phyloP scores from a whole-genome alignment of 1,140 invertebrate species.

The Drosophila trapezifrons region DNA sequence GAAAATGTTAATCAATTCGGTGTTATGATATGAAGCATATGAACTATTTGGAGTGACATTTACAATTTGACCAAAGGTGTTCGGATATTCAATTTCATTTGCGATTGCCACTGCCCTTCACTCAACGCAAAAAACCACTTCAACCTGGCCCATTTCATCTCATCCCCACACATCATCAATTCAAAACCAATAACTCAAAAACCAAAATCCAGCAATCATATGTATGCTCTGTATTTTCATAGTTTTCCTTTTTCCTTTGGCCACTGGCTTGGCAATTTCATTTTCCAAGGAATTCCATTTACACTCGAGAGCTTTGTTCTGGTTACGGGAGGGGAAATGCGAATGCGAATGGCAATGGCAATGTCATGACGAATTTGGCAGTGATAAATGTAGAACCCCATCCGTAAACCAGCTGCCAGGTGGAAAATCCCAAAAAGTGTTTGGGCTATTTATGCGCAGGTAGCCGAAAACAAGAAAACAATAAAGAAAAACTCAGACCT shows the following conservation, averaged over 20 bases:
- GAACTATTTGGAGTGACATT: conserved; percentile 10
- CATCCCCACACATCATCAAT: conserved; percentile 63
- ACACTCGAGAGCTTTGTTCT: conserved; percentile 72
- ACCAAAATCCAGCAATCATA: conserved; percentile 68
- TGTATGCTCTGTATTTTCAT: conserved; percentile 60
- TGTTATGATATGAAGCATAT: background rate
- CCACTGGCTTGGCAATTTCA: conserved; percentile 64
- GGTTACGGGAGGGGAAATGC: conserved; percentile 19
- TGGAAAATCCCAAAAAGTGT: conserved; percentile 72
- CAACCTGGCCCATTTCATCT: conserved; percentile 14
- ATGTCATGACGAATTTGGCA: conserved; percentile 76
- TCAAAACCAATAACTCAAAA: conserved; percentile 80
- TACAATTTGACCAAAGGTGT: background rate
- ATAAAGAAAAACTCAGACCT: conserved; percentile 33
- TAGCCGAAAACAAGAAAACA: conserved; percentile 56
- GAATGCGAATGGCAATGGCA: conserved; percentile 32
- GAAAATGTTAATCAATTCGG: conserved; percentile 2
- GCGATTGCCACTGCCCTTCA: conserved; percentile 1
- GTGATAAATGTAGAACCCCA: conserved; percentile 75
- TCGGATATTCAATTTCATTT: conserved; percentile 14
- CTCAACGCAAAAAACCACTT: conserved; percentile 6
- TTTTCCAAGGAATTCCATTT: conserved; percentile 76
- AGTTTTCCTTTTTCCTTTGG: conserved; percentile 16
- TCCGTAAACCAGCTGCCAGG: conserved; percentile 53
- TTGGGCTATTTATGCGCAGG: conserved; percentile 76